A percentile compares a stretch with the other conserved stretches of the same genome.
phyloP scores from a whole-genome alignment of 2,113 vertebrate genomes.

The Salvelinus alpinus region DNA sequence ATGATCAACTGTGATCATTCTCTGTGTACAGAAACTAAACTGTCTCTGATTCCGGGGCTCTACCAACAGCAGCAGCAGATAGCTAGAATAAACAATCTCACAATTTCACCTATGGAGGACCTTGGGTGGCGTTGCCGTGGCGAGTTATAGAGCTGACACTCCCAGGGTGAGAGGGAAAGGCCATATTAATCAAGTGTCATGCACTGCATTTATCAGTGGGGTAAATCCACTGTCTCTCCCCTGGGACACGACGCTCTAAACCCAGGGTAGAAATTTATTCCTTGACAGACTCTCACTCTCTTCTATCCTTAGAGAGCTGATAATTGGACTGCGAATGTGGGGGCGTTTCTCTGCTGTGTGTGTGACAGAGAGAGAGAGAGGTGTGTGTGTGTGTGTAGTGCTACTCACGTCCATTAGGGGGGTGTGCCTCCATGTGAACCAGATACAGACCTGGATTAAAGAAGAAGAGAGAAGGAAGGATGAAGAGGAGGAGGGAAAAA shows the following conservation, averaged over 20 bases:
- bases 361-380: not conserved
- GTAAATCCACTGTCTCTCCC: constrained; percentile 20
- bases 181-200: constrained; percentile 45
- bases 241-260: constrained; percentile 14
- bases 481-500: not conserved
- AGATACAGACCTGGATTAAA: constrained; percentile 88
- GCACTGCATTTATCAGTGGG: constrained; percentile 35
- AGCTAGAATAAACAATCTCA: not conserved
- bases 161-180: constrained; percentile 29
- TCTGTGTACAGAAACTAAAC: too few relatives aligned
- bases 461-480: constrained; percentile 20
- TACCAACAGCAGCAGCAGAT: too few relatives aligned
- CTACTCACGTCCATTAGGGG: constrained; percentile 89
- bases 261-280: constrained; percentile 17
- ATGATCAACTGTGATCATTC: too few relatives aligned
- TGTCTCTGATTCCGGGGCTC: too few relatives aligned
- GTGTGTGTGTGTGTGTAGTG: not conserved
- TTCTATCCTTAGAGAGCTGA: not conserved
- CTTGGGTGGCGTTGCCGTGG: constrained; percentile 27
- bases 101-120: constrained; percentile 16
- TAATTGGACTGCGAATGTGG: constrained; percentile 1
- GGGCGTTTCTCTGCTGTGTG: not conserved
- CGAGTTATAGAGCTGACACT: constrained; percentile 55
- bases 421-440: constrained; percentile 94
- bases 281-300: constrained; percentile 11